Conservation (phyloP, 2,113 vertebrate species). For the Equus quagga region DNA sequence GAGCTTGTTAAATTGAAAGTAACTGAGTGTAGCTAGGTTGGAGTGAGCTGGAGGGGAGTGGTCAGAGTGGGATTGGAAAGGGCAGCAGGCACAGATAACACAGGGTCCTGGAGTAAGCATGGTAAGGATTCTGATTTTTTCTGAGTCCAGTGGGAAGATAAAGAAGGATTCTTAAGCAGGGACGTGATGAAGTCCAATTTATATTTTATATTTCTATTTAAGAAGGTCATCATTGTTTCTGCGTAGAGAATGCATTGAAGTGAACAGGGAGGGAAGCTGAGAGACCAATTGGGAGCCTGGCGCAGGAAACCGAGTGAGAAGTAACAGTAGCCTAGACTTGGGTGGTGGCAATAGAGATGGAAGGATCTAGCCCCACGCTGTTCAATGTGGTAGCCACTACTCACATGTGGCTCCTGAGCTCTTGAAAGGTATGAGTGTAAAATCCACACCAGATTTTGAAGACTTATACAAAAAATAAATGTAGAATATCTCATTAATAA, state of each 20-base stretch:
- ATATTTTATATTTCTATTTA: neutral
- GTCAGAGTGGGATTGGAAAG: neutral
- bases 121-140: neutral
- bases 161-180: neutral
- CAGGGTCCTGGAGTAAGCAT: neutral
- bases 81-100: no score
- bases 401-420: neutral
- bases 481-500: neutral
- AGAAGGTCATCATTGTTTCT: neutral
- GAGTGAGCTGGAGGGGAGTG: neutral
- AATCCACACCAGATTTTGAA: neutral
- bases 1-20: neutral
- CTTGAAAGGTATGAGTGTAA: neutral
- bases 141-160: neutral
- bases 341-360: neutral
- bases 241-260: neutral
- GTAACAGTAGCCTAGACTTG: neutral
- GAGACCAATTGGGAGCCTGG: neutral
- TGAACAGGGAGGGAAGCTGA: neutral
- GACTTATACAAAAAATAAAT: neutral
- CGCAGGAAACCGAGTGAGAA: neutral
- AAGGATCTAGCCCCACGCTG: neutral
- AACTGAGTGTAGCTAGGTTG: neutral
- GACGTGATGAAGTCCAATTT: neutral
- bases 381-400: neutral